Base-by-base conservation (phyloP, 2,888 invertebrate genomes). In the Choreutis nemorana region DNA sequence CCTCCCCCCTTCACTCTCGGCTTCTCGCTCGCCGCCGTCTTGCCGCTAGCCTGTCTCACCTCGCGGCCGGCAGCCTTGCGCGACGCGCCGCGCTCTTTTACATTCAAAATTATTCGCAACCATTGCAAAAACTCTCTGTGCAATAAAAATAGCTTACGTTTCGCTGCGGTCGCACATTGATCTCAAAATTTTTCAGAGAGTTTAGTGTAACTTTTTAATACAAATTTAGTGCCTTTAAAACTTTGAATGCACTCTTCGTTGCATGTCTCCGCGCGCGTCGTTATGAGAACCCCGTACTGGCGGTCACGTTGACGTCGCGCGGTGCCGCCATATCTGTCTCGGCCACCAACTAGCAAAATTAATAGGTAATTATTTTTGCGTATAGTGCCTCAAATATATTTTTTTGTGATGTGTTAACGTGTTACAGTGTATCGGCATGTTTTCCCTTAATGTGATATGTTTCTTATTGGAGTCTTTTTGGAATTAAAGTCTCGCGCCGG, bases 241-340 rank as follows among this genome's bases (percentile, higher is more conserved):
- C 63, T 77, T 78, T 75, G 73, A 77, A 79, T 80, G 79, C 79
- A 80, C 78, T 80, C 79, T 81, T 83, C 83, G 82, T 83, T 81
- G 82, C 83, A 83, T 70, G 63, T 77, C 81, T n/a, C 85, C 85
- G 83, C 87, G 86, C 86, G 88, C 88, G 87, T 87, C 85, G 83
- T 83, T 85, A 82, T 85, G 86, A 85, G 84, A 83, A 86, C 86
- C 87, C 86, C 86, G 85, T 82, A 83, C 77, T 73, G 81, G 81
- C 78, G 82, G 81, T 82, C 82, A 83, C 83, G 83, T 83, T 83
- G 83, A 83, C 83, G 83, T 83, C 81, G 80, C 75, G 82, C 79
- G 68, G 75, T 78, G 82, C 83, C 84, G 84, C 84, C 84, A 84
- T 84, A 84, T 83, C 83, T 83, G 80, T 81, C 81, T 79, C 78